Percentiles rank a stretch among this genome's conserved stretches.
These are phyloP conservation scores for Rafetus swinhoei DNA, from an alignment of 2,113 vertebrate species.

Conservation along the genomic window DNA sequence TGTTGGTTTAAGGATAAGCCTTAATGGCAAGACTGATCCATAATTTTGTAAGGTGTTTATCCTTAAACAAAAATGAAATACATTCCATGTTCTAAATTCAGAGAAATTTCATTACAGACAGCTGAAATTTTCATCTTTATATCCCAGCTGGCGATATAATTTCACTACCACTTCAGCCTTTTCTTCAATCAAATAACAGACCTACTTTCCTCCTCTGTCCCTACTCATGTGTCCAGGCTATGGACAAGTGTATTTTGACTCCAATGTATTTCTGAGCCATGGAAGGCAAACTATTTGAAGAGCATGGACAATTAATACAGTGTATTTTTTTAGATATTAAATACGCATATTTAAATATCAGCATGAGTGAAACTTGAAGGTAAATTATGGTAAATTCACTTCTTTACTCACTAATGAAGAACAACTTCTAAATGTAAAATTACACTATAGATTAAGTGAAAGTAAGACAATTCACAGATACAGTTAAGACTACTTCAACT, in stretches of 20 bases:
- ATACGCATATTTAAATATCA: background rate
- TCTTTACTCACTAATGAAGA: background rate
- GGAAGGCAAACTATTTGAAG: background rate
- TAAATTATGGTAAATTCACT: background rate
- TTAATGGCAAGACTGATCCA: background rate
- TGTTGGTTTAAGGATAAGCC: background rate
- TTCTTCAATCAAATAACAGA: background rate
- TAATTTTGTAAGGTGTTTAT: background rate
- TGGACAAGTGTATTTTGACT: background rate
- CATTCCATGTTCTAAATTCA: background rate
- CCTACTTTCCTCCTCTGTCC: background rate
- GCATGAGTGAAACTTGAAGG: rapidly evolving
- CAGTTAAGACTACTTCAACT: background rate
- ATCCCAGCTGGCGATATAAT: background rate
- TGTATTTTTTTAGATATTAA: background rate
- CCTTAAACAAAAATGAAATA: background rate
- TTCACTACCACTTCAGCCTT: background rate
- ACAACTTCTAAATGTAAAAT: background rate
- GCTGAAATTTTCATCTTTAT: background rate
- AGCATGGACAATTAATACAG: background rate
- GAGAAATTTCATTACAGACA: background rate
- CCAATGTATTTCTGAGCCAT: background rate
- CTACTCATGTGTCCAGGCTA: background rate
- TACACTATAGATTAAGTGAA: background rate
- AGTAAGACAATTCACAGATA: background rate